Conservation (phyloP, 1,140 invertebrate genomes). For the Euura lappo region DNA sequence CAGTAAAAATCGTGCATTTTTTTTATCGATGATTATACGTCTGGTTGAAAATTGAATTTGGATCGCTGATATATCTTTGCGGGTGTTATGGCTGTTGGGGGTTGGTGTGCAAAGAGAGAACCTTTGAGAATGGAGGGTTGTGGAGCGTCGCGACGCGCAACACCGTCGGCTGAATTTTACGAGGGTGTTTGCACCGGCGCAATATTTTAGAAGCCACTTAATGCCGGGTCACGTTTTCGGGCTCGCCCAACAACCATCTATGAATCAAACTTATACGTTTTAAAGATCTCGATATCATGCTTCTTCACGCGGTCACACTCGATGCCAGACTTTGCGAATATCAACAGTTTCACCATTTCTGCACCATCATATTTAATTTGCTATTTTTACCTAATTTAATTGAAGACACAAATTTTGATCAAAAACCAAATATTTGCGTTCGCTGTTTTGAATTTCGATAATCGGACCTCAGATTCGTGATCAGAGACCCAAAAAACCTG, state of each 20-base stretch:
- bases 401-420: too few species aligned
- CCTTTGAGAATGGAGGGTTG: neutral
- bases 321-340: too few species aligned
- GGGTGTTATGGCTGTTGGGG: conserved; percentile 15
- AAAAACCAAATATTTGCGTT: too few species aligned
- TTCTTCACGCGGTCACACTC: neutral
- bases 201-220: conserved; percentile 57
- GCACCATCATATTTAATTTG: too few species aligned
- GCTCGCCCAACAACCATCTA: conserved; percentile 37
- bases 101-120: too few species aligned
- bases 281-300: conserved; percentile 45
- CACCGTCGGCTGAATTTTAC: conserved; percentile 46
- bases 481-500: too few species aligned
- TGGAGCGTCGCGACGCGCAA: conserved; percentile 34
- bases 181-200: conserved; percentile 54
- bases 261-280: conserved; percentile 52
- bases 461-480: too few species aligned
- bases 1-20: too few species aligned
- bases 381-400: too few species aligned
- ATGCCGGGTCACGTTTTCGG: conserved; percentile 53
- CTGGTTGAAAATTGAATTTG: conserved; percentile 33
- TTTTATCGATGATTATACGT: too few species aligned
- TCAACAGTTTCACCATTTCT: too few species aligned
- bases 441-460: too few species aligned
- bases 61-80: conserved; percentile 22